A percentile compares a stretch with the other conserved stretches of the same genome.
Evolutionary conservation across 2,113 vertebrate species (phyloP).

Genomic region (Ranitomeya imitator): DNA sequence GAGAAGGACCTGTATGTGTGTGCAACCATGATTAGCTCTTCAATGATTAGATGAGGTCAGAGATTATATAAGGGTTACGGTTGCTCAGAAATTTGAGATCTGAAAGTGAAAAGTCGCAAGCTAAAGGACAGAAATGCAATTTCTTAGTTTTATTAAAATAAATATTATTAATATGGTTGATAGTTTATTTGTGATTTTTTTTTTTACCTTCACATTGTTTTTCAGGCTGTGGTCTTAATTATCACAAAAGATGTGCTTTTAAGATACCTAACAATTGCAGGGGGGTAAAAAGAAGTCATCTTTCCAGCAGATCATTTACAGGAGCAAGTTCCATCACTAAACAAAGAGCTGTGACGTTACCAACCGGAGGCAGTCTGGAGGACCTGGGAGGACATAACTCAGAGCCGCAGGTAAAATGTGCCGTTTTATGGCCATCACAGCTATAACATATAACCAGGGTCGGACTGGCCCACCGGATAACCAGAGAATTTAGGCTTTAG

Average conservation of each 20-base stretch:
- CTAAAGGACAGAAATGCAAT: neutral
- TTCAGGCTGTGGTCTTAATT: conserved; percentile 89
- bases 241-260: conserved; percentile 92
- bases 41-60: no score
- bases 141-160: neutral
- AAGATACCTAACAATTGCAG: conserved; percentile 94
- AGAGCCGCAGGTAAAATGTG: conserved; percentile 26
- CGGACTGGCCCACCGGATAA: no score
- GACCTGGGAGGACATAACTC: conserved; percentile 34
- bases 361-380: conserved; percentile 45
- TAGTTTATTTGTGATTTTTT: neutral
- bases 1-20: no score
- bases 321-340: conserved; percentile 30
- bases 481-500: no score
- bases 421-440: neutral
- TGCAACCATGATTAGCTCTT: no score
- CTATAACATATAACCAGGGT: neutral
- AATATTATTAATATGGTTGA: neutral
- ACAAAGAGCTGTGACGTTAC: conserved; percentile 18
- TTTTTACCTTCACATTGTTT: conserved; percentile 54
- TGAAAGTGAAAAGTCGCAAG: no score
- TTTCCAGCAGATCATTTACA: conserved; percentile 69
- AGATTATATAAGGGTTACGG: neutral
- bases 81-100: no score
- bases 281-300: conserved; percentile 82